Base-by-base conservation (phyloP, 2,888 invertebrate species). In the Drosophila multiciliata region DNA sequence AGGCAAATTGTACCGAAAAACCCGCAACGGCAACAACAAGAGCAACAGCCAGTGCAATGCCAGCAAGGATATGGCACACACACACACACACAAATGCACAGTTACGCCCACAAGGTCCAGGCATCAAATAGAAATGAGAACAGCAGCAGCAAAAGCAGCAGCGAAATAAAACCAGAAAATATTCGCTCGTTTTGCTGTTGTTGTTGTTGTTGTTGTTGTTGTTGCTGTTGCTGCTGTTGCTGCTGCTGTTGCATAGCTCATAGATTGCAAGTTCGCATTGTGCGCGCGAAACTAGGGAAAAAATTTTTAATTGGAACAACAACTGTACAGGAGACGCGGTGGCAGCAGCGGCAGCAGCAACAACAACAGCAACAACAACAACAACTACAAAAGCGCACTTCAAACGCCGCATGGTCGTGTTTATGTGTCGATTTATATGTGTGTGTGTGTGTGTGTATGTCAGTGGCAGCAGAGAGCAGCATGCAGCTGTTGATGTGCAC, bases 301-400 rank as follows among this genome's bases (percentile, higher is more conserved):
- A 82, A 80, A 72, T 54, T 86, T 80, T 90, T 91, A 91, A 91
- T 90, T 91, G 90, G 90, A 90, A 90, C 91, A 91, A 90, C 89
- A 90, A 91, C 90, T 90, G 91, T 91, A 89, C 91, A 86, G 82
- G 59, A 65, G 75, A 61, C 66, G 73, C 65, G 55, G 69, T 73
- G 68, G 63, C 82, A 73, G 76, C 55, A 35, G 60, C 66, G 58
- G 40, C 72, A 52, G 45, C 61, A 48, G 49, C 69, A 49, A 26
- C 63, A 40, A 3, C 53, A 61, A 45, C 64, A 78, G 11, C 49
- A 36, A 42, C 62, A 52, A 7, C 35, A 61, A 42, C 85, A 78
- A 64, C 72, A 66, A 58, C 89, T 80, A 83, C 63, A 63, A 73
- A 81, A 86, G 64, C 80, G 73, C 83, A 79, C 74, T 86, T 87